Evolutionary conservation across 2,113 vertebrate genomes (phyloP), one percentile per base, ranked within the genome.

Genomic region (Chaenogobius annularis): DNA sequence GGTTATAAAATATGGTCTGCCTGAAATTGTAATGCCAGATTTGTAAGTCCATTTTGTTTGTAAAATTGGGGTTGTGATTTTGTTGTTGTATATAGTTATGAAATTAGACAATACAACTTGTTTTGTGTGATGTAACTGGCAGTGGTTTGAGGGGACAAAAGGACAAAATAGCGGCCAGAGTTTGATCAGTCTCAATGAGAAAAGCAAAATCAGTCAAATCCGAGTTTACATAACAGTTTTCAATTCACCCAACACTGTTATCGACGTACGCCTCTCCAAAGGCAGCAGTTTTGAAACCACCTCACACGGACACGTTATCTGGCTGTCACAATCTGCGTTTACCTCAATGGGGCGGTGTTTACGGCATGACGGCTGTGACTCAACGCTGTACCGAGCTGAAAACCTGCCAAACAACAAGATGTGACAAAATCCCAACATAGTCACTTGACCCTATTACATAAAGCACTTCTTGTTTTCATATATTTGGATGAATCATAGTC

Each of bases 401-500:
- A 63, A 19, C 2, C 35, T 4, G 31, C 31, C 17, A 37, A 63
- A 63, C 61, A 40, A 7, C 13, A 13, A 63, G 35, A 63, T 63
- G 61, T 40, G 61, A 37, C 61, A 40, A 40, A 61, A 61, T 61
- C 35, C 35, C 35, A 19, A 17, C 35, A 19, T 63, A 40, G 31
- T 63, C 61, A 63, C 35, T 63, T 20, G 61, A 63, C 61, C 61
- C 40, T 63, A 40, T 63, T 63, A 63, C 61, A 63, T 63, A 63
- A 63, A 63, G 4, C 10, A 3, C 61, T 63, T 40, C 17, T 40
- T 40, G 35, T 63, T 63, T 63, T 40, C 31, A n/a, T 63, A 40
- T 37, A 11, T 11, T 11, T 19, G 35, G 14, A 19, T 63, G 61
- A 63, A 63, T 63, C 61, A 63, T 40, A n/a, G 35, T 17, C 61